Percentiles rank a stretch among this genome's conserved stretches.
Evolutionary conservation across 2,797 vertebrate species (phyloP).

Genomic region (Siniperca obscura): DNA sequence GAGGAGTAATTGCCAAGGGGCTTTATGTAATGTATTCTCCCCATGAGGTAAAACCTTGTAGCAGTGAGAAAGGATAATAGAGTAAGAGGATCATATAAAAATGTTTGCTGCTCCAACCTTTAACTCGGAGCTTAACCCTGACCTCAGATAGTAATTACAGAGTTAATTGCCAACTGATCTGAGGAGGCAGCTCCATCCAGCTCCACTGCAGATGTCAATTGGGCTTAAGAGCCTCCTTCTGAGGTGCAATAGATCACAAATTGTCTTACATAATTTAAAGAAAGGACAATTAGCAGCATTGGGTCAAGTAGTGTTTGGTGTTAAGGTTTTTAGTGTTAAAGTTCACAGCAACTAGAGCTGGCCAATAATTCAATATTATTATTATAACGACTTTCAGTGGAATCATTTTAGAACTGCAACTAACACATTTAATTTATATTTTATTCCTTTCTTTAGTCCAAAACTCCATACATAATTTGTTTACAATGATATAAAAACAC

Average conservation of each 20-base stretch:
- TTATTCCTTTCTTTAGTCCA: background rate
- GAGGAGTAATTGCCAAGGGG: conserved; percentile 82
- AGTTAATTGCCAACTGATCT: conserved; percentile 83
- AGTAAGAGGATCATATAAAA: conserved; percentile 83
- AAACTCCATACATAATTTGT: background rate
- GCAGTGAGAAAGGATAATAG: conserved; percentile 77
- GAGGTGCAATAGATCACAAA: conserved; percentile 54
- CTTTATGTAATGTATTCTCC: conserved; percentile 82
- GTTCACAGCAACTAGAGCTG: background rate
- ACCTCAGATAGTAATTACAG: conserved; percentile 78
- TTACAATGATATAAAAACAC: background rate
- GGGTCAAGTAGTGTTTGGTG: background rate
- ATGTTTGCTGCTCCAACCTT: conserved; percentile 83
- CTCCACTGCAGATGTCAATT: conserved; percentile 63
- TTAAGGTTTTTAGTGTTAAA: conserved; percentile 15
- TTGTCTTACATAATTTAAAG: conserved; percentile 41
- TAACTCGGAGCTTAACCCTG: conserved; percentile 80
- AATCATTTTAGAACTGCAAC: background rate
- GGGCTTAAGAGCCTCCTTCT: conserved; percentile 63
- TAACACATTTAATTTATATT: background rate
- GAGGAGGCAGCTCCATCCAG: conserved; percentile 61
- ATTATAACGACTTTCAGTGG: background rate
- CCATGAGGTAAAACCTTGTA: conserved; percentile 82
- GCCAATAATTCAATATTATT: background rate
- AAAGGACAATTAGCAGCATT: conserved; percentile 50